Percentiles rank a stretch among this genome's conserved stretches.
These are phyloP conservation scores for Todus mexicanus DNA, from an alignment of 2,797 vertebrate genomes.

Conservation along the genomic window DNA sequence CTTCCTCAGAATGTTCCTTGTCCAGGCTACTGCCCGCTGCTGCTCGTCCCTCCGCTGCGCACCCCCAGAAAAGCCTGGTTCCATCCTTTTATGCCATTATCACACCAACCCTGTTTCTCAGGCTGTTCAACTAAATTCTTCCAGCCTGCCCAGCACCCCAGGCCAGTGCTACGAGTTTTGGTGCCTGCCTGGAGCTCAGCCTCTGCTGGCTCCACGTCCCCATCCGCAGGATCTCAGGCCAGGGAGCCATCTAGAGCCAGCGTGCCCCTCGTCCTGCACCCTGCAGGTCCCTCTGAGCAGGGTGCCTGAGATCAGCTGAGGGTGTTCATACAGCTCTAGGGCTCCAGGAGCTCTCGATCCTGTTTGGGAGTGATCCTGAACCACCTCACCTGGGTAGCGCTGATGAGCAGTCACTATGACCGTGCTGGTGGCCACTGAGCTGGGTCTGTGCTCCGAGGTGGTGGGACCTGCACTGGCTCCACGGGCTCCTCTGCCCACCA, in stretches of 20 bases:
- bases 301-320: neutral
- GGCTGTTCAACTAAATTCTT: neutral
- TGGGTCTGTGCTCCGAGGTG: neutral
- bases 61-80: neutral
- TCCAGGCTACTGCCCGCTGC: neutral
- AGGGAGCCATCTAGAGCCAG: neutral
- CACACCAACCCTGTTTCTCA: neutral
- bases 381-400: neutral
- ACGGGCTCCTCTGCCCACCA: no score
- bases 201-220: neutral
- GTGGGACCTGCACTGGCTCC: neutral
- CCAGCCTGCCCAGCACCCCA: fast-evolving
- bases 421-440: neutral
- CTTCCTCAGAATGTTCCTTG: neutral
- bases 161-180: neutral
- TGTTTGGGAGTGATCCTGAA: neutral
- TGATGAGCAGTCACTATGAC: neutral
- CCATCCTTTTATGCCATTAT: fast-evolving
- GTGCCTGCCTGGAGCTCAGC: neutral
- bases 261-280: neutral
- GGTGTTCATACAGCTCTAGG: neutral
- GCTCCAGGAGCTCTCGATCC: neutral
- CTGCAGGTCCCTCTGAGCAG: neutral
- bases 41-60: neutral
- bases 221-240: fast-evolving